Conservation (phyloP, 1,140 invertebrate genomes). For the Aethina tumida region DNA sequence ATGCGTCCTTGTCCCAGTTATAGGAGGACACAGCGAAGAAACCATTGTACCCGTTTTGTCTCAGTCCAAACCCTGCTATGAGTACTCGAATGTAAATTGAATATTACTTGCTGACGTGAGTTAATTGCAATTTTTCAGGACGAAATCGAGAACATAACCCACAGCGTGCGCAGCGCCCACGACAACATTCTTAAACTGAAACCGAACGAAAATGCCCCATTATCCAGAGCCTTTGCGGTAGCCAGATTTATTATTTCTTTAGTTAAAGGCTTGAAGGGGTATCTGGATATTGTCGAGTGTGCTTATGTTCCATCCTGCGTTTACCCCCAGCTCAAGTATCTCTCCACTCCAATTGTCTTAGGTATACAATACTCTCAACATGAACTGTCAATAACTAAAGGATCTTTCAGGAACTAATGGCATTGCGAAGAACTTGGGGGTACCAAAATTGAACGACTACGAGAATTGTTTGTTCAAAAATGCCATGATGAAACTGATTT, state of each 20-base stretch:
- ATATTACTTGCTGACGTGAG: conserved; percentile 2
- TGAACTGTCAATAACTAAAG: neutral
- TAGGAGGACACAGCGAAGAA: conserved; percentile 69
- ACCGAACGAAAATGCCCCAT: conserved; percentile 27
- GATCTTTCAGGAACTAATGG: conserved; percentile 27
- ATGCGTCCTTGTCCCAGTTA: conserved; percentile 63
- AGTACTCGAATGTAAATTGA: conserved; percentile 33
- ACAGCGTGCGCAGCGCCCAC: conserved; percentile 31
- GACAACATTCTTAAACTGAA: conserved; percentile 24
- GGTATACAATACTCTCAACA: conserved; percentile 19
- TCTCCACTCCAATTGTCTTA: conserved; percentile 35
- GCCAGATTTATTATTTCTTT: conserved; percentile 48
- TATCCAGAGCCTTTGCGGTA: conserved; percentile 44
- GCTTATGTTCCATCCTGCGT: conserved; percentile 41
- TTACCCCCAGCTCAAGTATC: conserved; percentile 37
- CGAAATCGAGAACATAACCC: conserved; percentile 35
- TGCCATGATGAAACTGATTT: conserved; percentile 38
- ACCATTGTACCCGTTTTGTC: conserved; percentile 78
- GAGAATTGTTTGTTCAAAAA: conserved; percentile 44
- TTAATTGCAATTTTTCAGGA: conserved; percentile 26
- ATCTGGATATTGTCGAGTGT: conserved; percentile 41
- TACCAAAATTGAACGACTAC: conserved; percentile 43
- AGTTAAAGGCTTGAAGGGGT: conserved; percentile 33
- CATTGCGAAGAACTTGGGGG: conserved; percentile 42
- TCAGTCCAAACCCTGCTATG: conserved; percentile 47